Base-by-base conservation (phyloP, 2,113 vertebrate species). In the Hylia prasina region DNA sequence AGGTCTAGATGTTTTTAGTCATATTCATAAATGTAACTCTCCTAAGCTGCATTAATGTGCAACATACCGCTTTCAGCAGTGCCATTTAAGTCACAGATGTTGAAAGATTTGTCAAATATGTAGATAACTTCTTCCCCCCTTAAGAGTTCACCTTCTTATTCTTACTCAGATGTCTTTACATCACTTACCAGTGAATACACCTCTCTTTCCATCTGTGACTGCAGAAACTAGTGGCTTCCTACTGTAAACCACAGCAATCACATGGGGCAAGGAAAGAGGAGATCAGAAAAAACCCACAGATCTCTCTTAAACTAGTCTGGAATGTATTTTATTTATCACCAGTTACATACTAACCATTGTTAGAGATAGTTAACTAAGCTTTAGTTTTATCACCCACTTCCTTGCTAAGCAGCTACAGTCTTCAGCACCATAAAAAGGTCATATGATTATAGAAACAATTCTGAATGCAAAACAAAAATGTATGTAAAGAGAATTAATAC, bases 161-260 rank as follows among this genome's bases (percentile, higher is more conserved):
- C 58, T 88, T 65, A 95, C 79, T 94, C 82, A 92, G 40, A 39
- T 6, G 8, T 35, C 90, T 81, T 42, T 39, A 45, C 22, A 53
- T n/a, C 33, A 80, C 53, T 30, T 45, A 48, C 6, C 40, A 69
- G 48, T 15, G 40, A 79, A 30, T 42, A 77, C 9, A 56, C 21
- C 68, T 48, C 7, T 24, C 40, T 57, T 87, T 33, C 72, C 51
- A 84, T 33, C 40, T 73, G 61, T 23, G 60, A 83, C 77, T 89
- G 44, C 57, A 96, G 87, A 82, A 95, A 94, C 73, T 64, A 80
- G 64, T 6, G 11, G 37, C 73, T 91, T 95, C 58, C 70, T 82
- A 70, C 51, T 31, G 56, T 82, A 94, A 89, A 89, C 87, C 76
- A 91, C 93, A 95, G 85, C 64, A 70, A 79, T 81, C 71, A 33